Percentiles rank a stretch among this genome's conserved stretches.
phyloP scores from a whole-genome alignment of 2,113 vertebrate genomes.

The Gymnorhina tibicen region DNA sequence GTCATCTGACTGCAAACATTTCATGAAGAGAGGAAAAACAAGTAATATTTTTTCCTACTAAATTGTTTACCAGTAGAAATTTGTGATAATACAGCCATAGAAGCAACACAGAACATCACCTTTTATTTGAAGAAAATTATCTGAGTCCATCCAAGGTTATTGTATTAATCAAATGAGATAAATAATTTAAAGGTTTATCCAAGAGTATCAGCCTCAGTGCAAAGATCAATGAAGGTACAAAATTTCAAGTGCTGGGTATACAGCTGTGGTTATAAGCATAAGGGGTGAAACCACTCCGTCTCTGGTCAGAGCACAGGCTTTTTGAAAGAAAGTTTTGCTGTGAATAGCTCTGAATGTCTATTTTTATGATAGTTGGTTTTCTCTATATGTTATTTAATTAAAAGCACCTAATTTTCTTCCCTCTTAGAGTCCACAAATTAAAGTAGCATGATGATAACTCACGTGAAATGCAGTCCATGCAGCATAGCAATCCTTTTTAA shows the following conservation, averaged over 20 bases:
- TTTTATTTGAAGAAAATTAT: neutral
- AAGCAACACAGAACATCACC: neutral
- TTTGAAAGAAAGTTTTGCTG: neutral
- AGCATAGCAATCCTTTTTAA: neutral
- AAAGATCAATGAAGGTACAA: neutral
- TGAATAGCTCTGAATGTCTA: neutral
- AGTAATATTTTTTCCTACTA: neutral
- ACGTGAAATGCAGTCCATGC: neutral
- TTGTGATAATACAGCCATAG: neutral
- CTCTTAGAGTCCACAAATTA: neutral
- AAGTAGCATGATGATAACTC: neutral
- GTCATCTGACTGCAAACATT: constrained; percentile 10
- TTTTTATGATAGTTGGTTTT: neutral
- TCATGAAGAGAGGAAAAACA: neutral
- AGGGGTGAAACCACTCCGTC: neutral
- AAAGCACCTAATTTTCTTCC: neutral
- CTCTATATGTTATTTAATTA: neutral
- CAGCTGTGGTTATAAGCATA: neutral
- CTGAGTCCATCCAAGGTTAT: neutral
- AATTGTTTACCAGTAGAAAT: neutral
- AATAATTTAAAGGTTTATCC: neutral
- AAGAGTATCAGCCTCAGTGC: neutral
- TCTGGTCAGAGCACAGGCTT: neutral
- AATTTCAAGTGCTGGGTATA: neutral
- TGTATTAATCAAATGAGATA: neutral